These are phyloP conservation scores for Myrmecobius fasciatus DNA, from an alignment of 2,113 vertebrate genomes.

Conservation along the genomic window DNA sequence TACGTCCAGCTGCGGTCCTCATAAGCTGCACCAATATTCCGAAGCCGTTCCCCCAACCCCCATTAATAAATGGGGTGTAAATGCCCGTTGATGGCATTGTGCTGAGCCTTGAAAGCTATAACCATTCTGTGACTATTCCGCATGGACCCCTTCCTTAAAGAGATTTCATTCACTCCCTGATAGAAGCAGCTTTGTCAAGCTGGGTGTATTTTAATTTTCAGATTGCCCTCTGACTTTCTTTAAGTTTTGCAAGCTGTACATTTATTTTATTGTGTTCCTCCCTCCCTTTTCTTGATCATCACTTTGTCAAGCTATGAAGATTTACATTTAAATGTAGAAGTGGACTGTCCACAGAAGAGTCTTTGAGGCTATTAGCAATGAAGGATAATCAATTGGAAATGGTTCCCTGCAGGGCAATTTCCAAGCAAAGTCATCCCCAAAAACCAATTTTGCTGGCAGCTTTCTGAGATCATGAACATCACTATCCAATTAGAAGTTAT, in stretches of 20 bases:
- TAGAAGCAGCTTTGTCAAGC: conserved; percentile 31
- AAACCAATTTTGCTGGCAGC: conserved; percentile 82
- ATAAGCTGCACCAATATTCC: background rate
- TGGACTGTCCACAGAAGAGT: conserved; percentile 79
- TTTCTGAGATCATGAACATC: conserved; percentile 26
- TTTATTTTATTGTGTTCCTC: conserved; percentile 62
- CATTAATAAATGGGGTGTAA: conserved; percentile 4
- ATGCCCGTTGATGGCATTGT: conserved; percentile 47
- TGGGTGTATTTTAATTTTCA: conserved; percentile 54
- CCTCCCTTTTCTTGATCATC: conserved; percentile 62
- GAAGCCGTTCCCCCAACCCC: conserved; percentile 16
- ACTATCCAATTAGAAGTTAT: conserved; percentile 58
- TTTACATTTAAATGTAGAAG: conserved; percentile 82
- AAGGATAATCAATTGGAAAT: conserved; percentile 92
- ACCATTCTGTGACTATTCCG: conserved; percentile 48
- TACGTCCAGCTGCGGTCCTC: conserved; percentile 2
- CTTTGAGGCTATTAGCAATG: conserved; percentile 89
- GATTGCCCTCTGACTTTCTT: conserved; percentile 62
- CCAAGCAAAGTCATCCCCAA: conserved; percentile 87
- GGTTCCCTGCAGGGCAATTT: conserved; percentile 85
- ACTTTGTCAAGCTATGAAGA: conserved; percentile 77
- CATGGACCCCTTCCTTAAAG: conserved; percentile 25
- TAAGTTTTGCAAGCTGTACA: conserved; percentile 74
- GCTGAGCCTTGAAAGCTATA: conserved; percentile 55
- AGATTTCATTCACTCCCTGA: conserved; percentile 13